Conservation (phyloP, 2,888 invertebrate genomes). For the Melieria omissa region DNA sequence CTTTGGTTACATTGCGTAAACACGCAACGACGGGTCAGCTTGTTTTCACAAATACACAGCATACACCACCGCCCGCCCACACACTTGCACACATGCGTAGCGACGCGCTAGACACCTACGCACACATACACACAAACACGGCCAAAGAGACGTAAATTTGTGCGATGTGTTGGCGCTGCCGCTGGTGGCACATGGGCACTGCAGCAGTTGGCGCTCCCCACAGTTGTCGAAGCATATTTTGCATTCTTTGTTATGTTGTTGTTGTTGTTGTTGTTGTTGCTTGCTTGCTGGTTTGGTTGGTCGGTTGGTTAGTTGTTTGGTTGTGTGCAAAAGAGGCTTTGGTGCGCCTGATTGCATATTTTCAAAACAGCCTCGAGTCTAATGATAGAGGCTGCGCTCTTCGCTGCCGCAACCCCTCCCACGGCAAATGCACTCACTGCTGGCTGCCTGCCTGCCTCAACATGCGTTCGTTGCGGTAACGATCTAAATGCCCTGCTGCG, state of each 20-base stretch:
- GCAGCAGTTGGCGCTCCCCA: neutral
- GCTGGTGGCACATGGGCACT: neutral
- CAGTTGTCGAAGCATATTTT: slow-evolving; percentile 26
- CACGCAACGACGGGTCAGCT: slow-evolving; percentile 56
- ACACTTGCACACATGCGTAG: no score
- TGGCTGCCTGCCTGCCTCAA: slow-evolving; percentile 26
- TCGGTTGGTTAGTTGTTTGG: neutral
- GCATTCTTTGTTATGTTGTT: slow-evolving; percentile 17
- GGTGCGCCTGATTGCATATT: slow-evolving; percentile 39
- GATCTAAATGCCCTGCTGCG: slow-evolving; percentile 37
- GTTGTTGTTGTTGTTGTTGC: slow-evolving; percentile 23
- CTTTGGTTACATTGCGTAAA: slow-evolving; percentile 65
- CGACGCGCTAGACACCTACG: no score
- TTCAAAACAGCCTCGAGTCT: slow-evolving; percentile 42
- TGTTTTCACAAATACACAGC: no score
- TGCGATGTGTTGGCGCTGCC: neutral
- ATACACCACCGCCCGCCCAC: no score
- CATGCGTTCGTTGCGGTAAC: slow-evolving; percentile 30
- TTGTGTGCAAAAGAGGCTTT: slow-evolving; percentile 19
- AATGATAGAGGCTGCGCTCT: slow-evolving; percentile 25
- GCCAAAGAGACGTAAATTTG: no score
- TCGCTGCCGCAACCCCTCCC: neutral
- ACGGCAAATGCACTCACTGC: slow-evolving; percentile 21
- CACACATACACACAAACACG: no score
- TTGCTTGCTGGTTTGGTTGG: neutral